Conservation (phyloP, 2,797 vertebrate genomes). For the Luscinia megarhynchos region DNA sequence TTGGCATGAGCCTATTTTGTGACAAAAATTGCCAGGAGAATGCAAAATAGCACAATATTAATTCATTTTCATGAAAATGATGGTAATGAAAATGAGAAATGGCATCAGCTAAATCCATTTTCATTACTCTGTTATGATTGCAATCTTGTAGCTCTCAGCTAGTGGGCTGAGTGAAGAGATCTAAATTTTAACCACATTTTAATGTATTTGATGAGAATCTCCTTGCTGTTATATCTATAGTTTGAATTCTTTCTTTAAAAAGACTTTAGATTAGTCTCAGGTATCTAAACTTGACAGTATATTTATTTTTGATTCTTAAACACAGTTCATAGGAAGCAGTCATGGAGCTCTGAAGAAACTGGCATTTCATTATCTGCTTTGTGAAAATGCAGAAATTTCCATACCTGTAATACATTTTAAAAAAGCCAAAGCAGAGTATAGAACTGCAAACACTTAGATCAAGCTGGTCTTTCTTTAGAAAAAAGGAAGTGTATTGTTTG, state of each 20-base stretch:
- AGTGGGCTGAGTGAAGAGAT: not conserved
- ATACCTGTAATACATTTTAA: not conserved
- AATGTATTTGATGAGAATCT: not conserved
- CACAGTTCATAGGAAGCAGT: not conserved
- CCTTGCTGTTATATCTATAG: not conserved
- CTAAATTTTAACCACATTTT: conserved; percentile 21
- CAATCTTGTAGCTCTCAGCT: conserved; percentile 43
- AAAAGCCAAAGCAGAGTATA: not conserved
- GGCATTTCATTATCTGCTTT: not conserved
- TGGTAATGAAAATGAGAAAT: conserved; percentile 66
- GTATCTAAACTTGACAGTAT: not conserved
- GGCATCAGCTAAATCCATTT: conserved; percentile 53
- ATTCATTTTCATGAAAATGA: conserved; percentile 51
- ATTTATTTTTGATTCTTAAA: not conserved
- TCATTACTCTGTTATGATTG: conserved; percentile 53
- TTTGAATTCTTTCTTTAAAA: not conserved
- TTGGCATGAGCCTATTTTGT: conserved; percentile 28
- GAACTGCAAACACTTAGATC: not conserved
- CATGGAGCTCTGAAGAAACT: not conserved
- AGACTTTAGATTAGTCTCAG: not conserved
- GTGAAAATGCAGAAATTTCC: not conserved
- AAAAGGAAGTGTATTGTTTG: not conserved
- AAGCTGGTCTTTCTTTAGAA: not conserved
- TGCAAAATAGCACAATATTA: conserved; percentile 60
- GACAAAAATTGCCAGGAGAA: conserved; percentile 35